These are phyloP conservation scores for Halictus rubicundus DNA, from an alignment of 1,140 invertebrate species.

Conservation along the genomic window DNA sequence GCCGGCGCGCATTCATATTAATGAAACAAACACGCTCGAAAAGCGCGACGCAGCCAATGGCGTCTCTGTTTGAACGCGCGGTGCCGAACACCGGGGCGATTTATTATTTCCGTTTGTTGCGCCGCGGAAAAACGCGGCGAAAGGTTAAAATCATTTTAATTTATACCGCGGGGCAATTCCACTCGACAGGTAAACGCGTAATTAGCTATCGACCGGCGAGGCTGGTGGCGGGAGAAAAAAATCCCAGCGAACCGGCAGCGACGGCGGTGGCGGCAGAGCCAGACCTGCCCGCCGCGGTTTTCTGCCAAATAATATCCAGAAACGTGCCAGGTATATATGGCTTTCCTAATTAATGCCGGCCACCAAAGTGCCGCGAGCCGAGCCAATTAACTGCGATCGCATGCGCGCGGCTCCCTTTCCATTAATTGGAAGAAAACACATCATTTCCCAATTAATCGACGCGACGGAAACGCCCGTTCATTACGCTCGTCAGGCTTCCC, in stretches of 20 bases:
- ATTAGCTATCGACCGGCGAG: conserved; percentile 52
- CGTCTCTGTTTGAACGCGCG: neutral
- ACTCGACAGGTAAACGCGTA: conserved; percentile 53
- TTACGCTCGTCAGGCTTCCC: too few species aligned
- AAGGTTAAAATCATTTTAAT: conserved; percentile 57
- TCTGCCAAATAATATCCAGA: conserved; percentile 55
- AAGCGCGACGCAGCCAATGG: neutral
- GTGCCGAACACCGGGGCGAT: neutral
- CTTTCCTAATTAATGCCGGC: conserved; percentile 56
- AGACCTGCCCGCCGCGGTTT: conserved; percentile 21
- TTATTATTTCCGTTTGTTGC: conserved; percentile 55
- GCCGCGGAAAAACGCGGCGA: conserved; percentile 40
- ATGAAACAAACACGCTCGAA: neutral
- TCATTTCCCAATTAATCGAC: conserved; percentile 38
- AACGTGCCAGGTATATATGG: conserved; percentile 24
- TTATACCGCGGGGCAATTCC: conserved; percentile 49
- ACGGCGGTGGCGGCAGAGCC: neutral
- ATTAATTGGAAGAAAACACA: conserved; percentile 53
- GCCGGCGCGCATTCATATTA: neutral
- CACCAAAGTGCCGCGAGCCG: conserved; percentile 44
- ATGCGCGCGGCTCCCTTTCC: conserved; percentile 23
- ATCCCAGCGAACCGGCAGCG: too few species aligned
- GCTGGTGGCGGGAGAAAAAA: neutral
- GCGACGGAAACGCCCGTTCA: neutral
- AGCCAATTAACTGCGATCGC: conserved; percentile 51